Evolutionary conservation across 1,140 invertebrate genomes (phyloP), one percentile per base, ranked within the genome.

Genomic region (Drosophila rufa): DNA sequence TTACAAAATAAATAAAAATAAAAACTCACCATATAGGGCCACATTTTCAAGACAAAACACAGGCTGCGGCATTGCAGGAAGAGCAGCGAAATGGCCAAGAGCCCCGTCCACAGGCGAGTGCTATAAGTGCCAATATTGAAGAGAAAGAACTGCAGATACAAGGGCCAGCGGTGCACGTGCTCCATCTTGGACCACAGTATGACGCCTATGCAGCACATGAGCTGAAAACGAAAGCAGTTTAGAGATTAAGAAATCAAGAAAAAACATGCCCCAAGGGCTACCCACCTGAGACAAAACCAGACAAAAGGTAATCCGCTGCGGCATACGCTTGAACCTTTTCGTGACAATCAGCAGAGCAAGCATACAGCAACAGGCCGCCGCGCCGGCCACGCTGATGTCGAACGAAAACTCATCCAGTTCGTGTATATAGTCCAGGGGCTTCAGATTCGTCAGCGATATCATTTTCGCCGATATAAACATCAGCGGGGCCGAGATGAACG

Each of bases 381-480:
- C 92, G 11, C 97, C 96, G 4, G 96, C 94, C 38, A 98, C 95
- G 74, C 97, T 97, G 19, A 98, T 94, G 90, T 98, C 97, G 70
- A 98, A 96, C 2, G 96, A 96, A 82, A 97, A 98, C 17, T 94
- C 93, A 87, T 96, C 95, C n/a, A 98, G 91, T 76, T 98, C 94
- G 61, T 95, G 94, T 7, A 97, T 94, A 93, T 97, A 97, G 91
- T 96, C 95, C 12, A 93, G 75, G 2, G 96, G 95, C 79, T 95
- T 94, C 4, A 96, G 91, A 75, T 95, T 95, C 57, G 95, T 96
- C 25, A 98, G 94, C 14, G 95, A 95, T 67, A 98, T 97, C 94
- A 99, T 96, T 94, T 98, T 98, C 7, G 98, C 98, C 0, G 98
- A 99, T 42, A 99, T 95, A 92, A 98, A 98, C 96, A 99, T 99